phyloP scores from a whole-genome alignment of 2,113 vertebrate species.

The Pedetes capensis region DNA sequence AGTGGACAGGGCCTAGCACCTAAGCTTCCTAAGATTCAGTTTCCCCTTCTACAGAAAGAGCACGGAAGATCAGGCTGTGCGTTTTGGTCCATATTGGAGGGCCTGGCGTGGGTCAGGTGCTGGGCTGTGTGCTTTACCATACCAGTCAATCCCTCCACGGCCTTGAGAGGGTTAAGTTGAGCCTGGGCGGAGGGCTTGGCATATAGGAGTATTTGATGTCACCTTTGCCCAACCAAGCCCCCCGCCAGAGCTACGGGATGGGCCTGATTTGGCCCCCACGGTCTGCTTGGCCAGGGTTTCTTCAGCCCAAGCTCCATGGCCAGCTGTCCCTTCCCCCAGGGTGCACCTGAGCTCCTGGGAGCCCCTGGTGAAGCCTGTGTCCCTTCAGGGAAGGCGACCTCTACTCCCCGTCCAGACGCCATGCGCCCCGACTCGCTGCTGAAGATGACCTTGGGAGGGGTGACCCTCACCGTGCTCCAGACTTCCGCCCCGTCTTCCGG shows the following conservation, averaged over 20 bases:
- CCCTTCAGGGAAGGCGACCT: slow-evolving; percentile 82
- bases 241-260: background rate
- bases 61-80: background rate
- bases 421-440: slow-evolving; percentile 88
- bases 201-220: background rate
- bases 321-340: background rate
- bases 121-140: background rate
- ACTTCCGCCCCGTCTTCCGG: slow-evolving; percentile 60
- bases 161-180: background rate
- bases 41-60: background rate
- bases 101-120: background rate
- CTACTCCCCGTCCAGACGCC: slow-evolving; percentile 81
- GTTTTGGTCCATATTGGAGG: background rate
- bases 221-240: background rate
- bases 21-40: background rate
- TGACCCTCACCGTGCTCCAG: slow-evolving; percentile 90
- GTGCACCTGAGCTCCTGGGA: background rate
- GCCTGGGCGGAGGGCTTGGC: background rate
- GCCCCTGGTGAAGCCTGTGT: background rate
- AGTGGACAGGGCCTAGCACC: background rate
- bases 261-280: too few species aligned
- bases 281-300: background rate
- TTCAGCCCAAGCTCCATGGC: background rate
- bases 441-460: slow-evolving; percentile 88
- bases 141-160: background rate